Base-by-base conservation (phyloP, 2,797 vertebrate species). In the Pantherophis alleghaniensis region DNA sequence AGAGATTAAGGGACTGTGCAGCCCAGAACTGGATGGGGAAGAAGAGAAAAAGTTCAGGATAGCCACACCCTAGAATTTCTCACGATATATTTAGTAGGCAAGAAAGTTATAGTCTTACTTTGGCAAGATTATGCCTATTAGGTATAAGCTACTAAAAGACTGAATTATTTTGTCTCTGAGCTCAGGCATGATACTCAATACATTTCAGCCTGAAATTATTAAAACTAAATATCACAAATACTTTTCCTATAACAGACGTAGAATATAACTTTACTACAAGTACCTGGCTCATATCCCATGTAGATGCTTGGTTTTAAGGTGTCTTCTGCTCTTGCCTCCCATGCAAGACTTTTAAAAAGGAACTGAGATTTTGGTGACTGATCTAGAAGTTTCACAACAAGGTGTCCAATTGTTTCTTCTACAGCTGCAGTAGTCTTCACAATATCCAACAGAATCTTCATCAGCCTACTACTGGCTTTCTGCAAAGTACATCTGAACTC, bases 361-460 rank as follows among this genome's bases (percentile, higher is more conserved):
- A 95, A 88, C 57, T 97, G 97, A 90, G 89, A 90, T 92, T 96
- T 98, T 56, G 96, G 96, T 93, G 98, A 97, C 22, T 97, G 96
- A 83, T 98, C 98, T 79, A 98, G 96, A 59, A 99, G 96, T 14
- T 98, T 98, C 91, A 99, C 97, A 95, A 99, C 98, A 95, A 99
- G 98, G 24, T 97, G 97, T 53, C 98, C 98, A 92, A 99, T 98
- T 28, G 99, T 99, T 96, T 99, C 98, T 97, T 99, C 99, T 1
- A 98, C 98, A 26, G 99, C 98, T 20, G 98, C 98, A 0, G 99
- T 99, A 10, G 98, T 99, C 97, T 99, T 99, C 94, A 99, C 98
- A 74, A 99, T 98, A 42, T 99, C 99, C 87, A 98, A 96, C 90
- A 99, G 97, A 91, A 99, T 98, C 97, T 98, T 98, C 90, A 98